Evolutionary conservation across 1,140 invertebrate genomes (phyloP).

Genomic region (Meteorus sp.): DNA sequence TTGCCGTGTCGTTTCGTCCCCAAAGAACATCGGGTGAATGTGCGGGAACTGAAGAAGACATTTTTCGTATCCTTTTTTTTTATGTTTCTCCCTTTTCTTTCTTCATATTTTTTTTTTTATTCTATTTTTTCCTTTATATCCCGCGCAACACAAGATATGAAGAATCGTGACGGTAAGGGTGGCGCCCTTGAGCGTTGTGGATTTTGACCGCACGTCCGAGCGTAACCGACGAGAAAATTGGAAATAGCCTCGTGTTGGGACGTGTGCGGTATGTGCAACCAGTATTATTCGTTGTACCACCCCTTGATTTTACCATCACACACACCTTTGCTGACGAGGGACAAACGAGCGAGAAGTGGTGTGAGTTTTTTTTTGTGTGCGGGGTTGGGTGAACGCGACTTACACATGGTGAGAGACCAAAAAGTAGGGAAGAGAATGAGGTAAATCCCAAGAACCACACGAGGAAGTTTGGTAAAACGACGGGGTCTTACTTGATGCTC

Average conservation of each 20-base stretch:
- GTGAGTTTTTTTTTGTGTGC: no score
- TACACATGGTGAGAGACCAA: no score
- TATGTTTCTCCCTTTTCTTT: no score
- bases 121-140: no score
- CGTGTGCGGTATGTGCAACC: slow-evolving; percentile 21
- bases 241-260: slow-evolving; percentile 26
- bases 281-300: no score
- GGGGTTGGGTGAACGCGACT: no score
- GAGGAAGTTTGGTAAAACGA: no score
- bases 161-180: slow-evolving; percentile 24
- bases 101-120: no score
- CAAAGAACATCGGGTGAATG: neutral
- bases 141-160: slow-evolving; percentile 18
- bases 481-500: no score
- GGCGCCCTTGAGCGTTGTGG: slow-evolving; percentile 17
- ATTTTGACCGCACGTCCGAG: slow-evolving; percentile 31
- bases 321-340: slow-evolving; percentile 17
- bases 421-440: no score
- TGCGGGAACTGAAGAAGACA: neutral
- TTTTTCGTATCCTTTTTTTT: neutral
- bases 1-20: neutral
- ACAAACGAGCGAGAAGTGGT: slow-evolving; percentile 20
- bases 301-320: no score
- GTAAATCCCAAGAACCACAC: no score
- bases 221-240: slow-evolving; percentile 34